Conservation (phyloP, 2,113 vertebrate genomes). For the Gallinago jamesoni region DNA sequence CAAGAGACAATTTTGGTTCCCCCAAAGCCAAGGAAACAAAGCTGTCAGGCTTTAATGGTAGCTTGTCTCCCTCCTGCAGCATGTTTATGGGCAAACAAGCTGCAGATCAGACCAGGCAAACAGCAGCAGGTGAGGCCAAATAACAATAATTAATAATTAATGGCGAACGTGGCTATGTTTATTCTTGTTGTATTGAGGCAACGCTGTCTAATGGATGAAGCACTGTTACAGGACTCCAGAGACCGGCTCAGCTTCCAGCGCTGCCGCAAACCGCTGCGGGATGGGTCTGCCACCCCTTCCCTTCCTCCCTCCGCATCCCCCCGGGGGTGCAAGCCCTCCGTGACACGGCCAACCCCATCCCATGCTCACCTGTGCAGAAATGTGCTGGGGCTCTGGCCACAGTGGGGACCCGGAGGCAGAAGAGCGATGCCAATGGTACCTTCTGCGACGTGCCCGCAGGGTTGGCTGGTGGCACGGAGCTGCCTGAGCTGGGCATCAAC, state of each 20-base stretch:
- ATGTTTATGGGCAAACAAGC: constrained; percentile 70
- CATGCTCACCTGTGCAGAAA: background rate
- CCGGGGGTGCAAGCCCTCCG: rapidly evolving
- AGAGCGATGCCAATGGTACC: background rate
- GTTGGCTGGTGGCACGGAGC: background rate
- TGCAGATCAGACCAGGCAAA: constrained; percentile 67
- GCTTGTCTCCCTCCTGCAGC: constrained; percentile 70
- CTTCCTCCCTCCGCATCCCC: rapidly evolving
- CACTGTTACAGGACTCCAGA: background rate
- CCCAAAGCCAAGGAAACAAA: constrained; percentile 68
- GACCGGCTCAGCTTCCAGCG: background rate
- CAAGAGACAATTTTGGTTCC: constrained; percentile 66
- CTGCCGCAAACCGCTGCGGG: background rate
- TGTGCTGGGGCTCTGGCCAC: background rate
- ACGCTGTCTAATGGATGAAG: background rate
- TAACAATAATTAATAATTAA: constrained; percentile 42
- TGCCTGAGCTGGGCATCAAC: background rate
- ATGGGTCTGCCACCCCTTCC: background rate
- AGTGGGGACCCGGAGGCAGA: background rate
- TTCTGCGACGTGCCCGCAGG: background rate
- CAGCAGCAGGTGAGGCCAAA: constrained; percentile 64
- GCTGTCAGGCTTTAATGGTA: constrained; percentile 68
- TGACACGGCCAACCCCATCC: rapidly evolving
- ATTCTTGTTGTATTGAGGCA: constrained; percentile 16
- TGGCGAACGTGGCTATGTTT: constrained; percentile 51